These are phyloP conservation scores for Sprattus sprattus DNA, from an alignment of 2,113 vertebrate species.

Conservation along the genomic window DNA sequence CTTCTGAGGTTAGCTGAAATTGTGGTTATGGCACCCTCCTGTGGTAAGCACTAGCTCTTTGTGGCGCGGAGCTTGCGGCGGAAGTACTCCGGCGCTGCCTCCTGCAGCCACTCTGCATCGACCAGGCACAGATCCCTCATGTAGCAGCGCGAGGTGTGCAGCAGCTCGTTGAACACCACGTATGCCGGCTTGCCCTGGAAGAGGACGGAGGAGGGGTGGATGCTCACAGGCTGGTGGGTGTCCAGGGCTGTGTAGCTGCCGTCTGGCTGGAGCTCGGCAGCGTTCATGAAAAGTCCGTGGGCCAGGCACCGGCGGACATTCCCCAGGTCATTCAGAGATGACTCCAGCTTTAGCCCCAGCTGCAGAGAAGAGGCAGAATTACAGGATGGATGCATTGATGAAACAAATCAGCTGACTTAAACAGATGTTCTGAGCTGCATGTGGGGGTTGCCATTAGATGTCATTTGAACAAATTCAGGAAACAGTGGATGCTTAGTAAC, in stretches of 20 bases:
- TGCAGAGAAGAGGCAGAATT: slow-evolving; percentile 48
- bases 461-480: too few species aligned
- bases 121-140: slow-evolving; percentile 92
- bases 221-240: slow-evolving; percentile 83
- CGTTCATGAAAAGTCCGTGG: slow-evolving; percentile 87
- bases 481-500: too few species aligned
- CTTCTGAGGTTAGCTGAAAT: background rate
- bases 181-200: slow-evolving; percentile 90
- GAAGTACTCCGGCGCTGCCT: slow-evolving; percentile 87
- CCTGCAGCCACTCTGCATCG: slow-evolving; percentile 86
- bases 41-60: slow-evolving; percentile 62
- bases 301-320: slow-evolving; percentile 88
- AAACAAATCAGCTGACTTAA: background rate
- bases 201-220: slow-evolving; percentile 93
- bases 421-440: background rate
- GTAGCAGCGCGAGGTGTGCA: slow-evolving; percentile 91
- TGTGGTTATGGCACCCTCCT: background rate
- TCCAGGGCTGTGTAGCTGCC: slow-evolving; percentile 83
- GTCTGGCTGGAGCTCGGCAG: slow-evolving; percentile 86
- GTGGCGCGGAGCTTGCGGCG: slow-evolving; percentile 74
- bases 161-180: slow-evolving; percentile 85
- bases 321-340: slow-evolving; percentile 72
- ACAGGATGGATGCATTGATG: background rate
- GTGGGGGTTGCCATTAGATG: background rate
- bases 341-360: slow-evolving; percentile 84